phyloP scores from a whole-genome alignment of 2,797 vertebrate genomes.

The Tenualosa thibaudeaui region DNA sequence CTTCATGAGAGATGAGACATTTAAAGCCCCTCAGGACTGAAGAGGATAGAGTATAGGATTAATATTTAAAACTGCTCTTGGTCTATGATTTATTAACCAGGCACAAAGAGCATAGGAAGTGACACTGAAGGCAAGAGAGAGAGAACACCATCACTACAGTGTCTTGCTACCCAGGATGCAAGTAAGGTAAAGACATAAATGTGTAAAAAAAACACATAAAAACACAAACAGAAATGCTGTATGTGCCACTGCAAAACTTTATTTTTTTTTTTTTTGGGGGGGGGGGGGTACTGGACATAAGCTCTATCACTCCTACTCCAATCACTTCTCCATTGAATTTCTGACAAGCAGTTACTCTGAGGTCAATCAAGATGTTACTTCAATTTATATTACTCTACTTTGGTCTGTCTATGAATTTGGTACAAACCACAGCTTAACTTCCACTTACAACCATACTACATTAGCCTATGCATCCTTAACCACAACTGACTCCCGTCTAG shows the following conservation, averaged over 20 bases:
- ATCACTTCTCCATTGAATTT: not conserved
- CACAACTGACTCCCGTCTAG: too few relatives aligned
- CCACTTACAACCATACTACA: too few relatives aligned
- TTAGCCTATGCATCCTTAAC: too few relatives aligned
- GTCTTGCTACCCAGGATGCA: not conserved
- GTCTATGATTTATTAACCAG: conserved; percentile 22
- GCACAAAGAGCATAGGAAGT: not conserved
- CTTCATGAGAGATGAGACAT: conserved; percentile 38
- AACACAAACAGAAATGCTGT: not conserved
- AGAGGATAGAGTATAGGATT: conserved; percentile 31
- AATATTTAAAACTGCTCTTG: conserved; percentile 41
- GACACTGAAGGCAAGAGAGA: not conserved
- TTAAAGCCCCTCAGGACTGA: conserved; percentile 11
- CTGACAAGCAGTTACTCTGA: not conserved
- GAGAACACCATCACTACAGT: not conserved
- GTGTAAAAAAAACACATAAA: not conserved
- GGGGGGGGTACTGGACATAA: too few relatives aligned
- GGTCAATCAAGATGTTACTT: not conserved
- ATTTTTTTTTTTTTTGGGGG: too few relatives aligned
- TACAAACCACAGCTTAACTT: not conserved
- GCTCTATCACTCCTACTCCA: too few relatives aligned
- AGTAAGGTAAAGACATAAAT: not conserved
- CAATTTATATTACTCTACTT: not conserved
- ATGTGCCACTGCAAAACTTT: too few relatives aligned
- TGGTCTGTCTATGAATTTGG: too few relatives aligned